phyloP scores from a whole-genome alignment of 2,797 vertebrate genomes.

The Anguilla megastoma region DNA sequence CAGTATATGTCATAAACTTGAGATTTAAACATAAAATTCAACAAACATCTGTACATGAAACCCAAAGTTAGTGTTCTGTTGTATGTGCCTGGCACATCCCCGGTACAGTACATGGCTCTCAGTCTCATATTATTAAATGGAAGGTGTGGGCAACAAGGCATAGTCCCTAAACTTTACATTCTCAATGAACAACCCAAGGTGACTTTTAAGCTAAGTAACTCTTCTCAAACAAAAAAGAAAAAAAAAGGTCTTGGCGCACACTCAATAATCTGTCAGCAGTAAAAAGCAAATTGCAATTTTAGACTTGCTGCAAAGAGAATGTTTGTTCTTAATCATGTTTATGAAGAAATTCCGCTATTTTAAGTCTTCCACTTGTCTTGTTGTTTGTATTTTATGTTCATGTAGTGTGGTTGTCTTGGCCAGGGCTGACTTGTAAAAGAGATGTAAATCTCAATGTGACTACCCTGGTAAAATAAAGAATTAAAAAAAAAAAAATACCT shows the following conservation, averaged over 20 bases:
- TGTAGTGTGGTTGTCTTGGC: no score
- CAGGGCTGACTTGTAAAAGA: not conserved
- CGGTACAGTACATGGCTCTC: not conserved
- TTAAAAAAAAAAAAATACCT: slow-evolving; percentile 70
- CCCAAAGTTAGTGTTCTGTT: not conserved
- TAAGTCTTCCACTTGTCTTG: no score
- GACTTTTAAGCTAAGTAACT: not conserved
- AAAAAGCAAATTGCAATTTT: not conserved
- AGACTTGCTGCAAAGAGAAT: no score
- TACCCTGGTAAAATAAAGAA: not conserved
- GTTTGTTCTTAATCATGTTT: no score
- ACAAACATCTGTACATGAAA: not conserved
- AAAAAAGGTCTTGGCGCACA: not conserved
- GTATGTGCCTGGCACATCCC: not conserved
- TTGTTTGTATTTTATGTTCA: no score
- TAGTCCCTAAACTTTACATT: not conserved
- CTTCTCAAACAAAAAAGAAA: not conserved
- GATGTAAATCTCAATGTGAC: not conserved
- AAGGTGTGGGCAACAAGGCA: not conserved
- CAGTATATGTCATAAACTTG: not conserved
- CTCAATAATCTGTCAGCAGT: not conserved
- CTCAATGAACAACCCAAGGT: slow-evolving; percentile 11
- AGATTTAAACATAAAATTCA: no score
- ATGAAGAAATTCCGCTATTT: no score
- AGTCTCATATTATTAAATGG: not conserved